A percentile compares a stretch with the other conserved stretches of the same genome.
phyloP scores from a whole-genome alignment of 2,888 invertebrate species.

The Eudemis profundana region DNA sequence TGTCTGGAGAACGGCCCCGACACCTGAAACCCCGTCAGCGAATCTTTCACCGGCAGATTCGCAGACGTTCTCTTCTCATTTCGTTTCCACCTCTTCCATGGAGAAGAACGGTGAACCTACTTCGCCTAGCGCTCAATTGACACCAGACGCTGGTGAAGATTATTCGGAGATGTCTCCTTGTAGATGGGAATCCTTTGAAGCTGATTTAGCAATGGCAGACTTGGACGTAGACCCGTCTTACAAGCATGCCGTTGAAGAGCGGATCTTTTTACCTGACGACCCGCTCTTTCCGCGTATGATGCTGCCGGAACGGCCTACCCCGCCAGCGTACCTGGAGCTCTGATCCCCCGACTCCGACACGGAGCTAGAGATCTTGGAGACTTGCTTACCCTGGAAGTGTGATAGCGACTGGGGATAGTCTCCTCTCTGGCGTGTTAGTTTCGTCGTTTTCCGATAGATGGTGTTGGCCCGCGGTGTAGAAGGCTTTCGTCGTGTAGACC shows the following conservation, averaged over 20 bases:
- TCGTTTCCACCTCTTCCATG: conserved; percentile 83
- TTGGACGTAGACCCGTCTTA: conserved; percentile 87
- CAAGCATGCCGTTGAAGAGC: conserved; percentile 87
- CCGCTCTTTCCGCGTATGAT: conserved; percentile 80
- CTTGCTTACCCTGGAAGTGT: conserved; percentile 66
- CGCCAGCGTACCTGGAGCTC: conserved; percentile 82
- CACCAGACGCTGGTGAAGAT: conserved; percentile 82
- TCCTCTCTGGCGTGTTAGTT: conserved; percentile 60
- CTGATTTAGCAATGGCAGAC: conserved; percentile 86
- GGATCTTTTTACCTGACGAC: conserved; percentile 86
- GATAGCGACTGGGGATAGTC: conserved; percentile 64
- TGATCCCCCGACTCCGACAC: conserved; percentile 83
- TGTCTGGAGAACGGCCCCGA: conserved; percentile 80
- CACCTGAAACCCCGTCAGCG: conserved; percentile 89
- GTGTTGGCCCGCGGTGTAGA: conserved; percentile 53
- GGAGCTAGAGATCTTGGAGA: conserved; percentile 71
- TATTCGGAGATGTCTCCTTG: conserved; percentile 81
- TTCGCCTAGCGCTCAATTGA: conserved; percentile 86
- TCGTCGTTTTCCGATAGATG: conserved; percentile 56
- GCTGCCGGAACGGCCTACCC: conserved; percentile 85
- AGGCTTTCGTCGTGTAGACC: conserved; percentile 70
- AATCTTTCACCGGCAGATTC: conserved; percentile 86
- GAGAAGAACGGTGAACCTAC: conserved; percentile 76
- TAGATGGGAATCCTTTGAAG: conserved; percentile 87
- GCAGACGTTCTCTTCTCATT: conserved; percentile 87